These are phyloP conservation scores for Periophthalmus modestus DNA, from an alignment of 2,113 vertebrate species.

Conservation along the genomic window DNA sequence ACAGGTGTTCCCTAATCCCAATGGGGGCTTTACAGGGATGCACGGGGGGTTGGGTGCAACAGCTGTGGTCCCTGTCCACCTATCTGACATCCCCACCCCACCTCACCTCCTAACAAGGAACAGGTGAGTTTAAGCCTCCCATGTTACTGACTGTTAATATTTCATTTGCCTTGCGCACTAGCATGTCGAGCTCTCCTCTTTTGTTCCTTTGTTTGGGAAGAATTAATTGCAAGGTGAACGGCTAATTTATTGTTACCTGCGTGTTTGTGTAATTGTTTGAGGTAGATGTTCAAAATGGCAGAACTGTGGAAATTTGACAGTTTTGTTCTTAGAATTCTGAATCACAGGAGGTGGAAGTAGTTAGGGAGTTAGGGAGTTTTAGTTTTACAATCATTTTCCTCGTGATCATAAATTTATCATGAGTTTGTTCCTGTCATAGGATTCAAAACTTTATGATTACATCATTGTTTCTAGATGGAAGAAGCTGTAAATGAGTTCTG, in stretches of 20 bases:
- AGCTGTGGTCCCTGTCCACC: slow-evolving; percentile 69
- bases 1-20: slow-evolving; percentile 76
- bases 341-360: slow-evolving; percentile 52
- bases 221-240: slow-evolving; percentile 24
- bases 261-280: slow-evolving; percentile 29
- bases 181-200: slow-evolving; percentile 34
- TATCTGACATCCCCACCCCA: slow-evolving; percentile 45
- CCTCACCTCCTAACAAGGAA: slow-evolving; percentile 42
- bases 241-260: slow-evolving; percentile 3
- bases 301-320: slow-evolving; percentile 22
- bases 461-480: slow-evolving; percentile 7
- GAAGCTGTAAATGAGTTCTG: slow-evolving; percentile 2
- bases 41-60: slow-evolving; percentile 63
- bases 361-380: slow-evolving; percentile 34
- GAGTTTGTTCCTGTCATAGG: slow-evolving; percentile 30
- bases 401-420: slow-evolving; percentile 28
- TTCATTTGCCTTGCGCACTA: slow-evolving; percentile 46
- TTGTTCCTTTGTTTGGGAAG: slow-evolving; percentile 31
- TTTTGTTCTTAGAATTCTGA: slow-evolving; percentile 52
- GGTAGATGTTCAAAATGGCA: slow-evolving; percentile 27
- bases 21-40: slow-evolving; percentile 50
- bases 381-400: slow-evolving; percentile 15
- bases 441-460: slow-evolving; percentile 19
- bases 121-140: slow-evolving; percentile 63
- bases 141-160: slow-evolving; percentile 67